Evolutionary conservation across 1,140 invertebrate genomes (phyloP), one percentile per base, ranked within the genome.

Genomic region (Vanessa tameamea): DNA sequence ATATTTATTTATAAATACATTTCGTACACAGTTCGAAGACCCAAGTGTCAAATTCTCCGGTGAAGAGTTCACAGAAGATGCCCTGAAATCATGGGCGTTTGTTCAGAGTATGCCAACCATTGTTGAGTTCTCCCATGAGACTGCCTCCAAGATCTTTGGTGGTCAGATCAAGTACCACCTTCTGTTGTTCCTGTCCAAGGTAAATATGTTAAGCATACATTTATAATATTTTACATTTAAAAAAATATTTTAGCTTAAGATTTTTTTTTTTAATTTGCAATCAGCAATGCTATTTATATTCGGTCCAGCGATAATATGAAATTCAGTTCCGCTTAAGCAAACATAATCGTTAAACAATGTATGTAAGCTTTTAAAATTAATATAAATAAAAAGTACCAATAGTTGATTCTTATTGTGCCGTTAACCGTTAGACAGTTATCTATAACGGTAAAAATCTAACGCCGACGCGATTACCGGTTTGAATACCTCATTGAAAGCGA

Each of bases 121-220:
- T 81, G 96, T 99, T 68, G 99, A 99, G 91, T 99, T 99, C 94
- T 99, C 98, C 79, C 98, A 99, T 82, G 97, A 99, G 91, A 99
- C 97, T 47, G 99, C 98, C 7, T 91, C 94, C 72, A 99, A 99
- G 93, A 99, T 99, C 89, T 99, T 99, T 90, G 98, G 98, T 80
- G 99, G 99, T 79, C 97, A 99, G 71, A 97, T 99, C 89, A 99
- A 99, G 93, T 97, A 96, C 78, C 99, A 99, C 90, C 95, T 99
- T 73, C 94, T 99, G 63, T 88, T 99, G 65, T 99, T 99, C 95
- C 93, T 99, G 61, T 98, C 97, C 84, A 98, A 99, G 93, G 93
- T 93, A 79, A 87, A 61, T 37, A 31, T 61, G 9, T 8, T 9
- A 55, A 16, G 8, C 1, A 3, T 6, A 16, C 14, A 16, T 9